Base-by-base conservation (phyloP, 2,888 invertebrate species). In the Leptogaster cylindrica region DNA sequence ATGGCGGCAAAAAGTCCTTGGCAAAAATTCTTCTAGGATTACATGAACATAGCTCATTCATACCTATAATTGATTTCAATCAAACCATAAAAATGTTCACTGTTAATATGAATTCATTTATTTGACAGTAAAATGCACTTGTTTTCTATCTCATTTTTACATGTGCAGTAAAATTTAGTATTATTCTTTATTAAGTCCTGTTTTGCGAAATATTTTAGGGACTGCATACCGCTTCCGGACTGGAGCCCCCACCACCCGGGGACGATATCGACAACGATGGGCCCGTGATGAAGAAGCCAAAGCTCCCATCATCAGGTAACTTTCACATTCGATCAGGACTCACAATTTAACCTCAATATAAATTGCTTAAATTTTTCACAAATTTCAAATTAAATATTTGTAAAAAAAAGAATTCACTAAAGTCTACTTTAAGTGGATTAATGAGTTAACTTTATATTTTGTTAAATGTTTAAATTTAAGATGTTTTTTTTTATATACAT, bases 291-390 rank as follows among this genome's bases (percentile, higher is more conserved):
- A 72, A 72, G 66, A 66, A 67, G 20, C 39, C 55, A 3, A 69
- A 69, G 36, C 46, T 65, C 36, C 70, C 70, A n/a, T n/a, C n/a
- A 69, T 41, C 68, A 71, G 72, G 72, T 72, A 68, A 70, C 28
- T 58, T 52, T 28, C 41, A 39, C 16, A 27, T 27, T 23, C 41
- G n/a, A n/a, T n/a, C n/a, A 4, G 12, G 20, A 18, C n/a, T n/a
- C n/a, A n/a, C 3, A 10, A 5, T 39, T 39, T 7, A 7, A 39
- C 14, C 4, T 14, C 4, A 39, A 39, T n/a, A n/a, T 27, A 51
- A 51, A 25, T 27, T 27, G 7, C 10, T 33, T 52, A 10, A 51
- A 51, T 28, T 48, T 33, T 25, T 18, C 52, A 52, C 33, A 27
- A 31, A 31, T 44, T 44, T 6, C 10, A 25, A 25, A 51, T n/a